Percentiles rank a stretch among this genome's conserved stretches.
Conservation (phyloP, 2,113 vertebrate genomes). For the Anoplopoma fimbria region DNA sequence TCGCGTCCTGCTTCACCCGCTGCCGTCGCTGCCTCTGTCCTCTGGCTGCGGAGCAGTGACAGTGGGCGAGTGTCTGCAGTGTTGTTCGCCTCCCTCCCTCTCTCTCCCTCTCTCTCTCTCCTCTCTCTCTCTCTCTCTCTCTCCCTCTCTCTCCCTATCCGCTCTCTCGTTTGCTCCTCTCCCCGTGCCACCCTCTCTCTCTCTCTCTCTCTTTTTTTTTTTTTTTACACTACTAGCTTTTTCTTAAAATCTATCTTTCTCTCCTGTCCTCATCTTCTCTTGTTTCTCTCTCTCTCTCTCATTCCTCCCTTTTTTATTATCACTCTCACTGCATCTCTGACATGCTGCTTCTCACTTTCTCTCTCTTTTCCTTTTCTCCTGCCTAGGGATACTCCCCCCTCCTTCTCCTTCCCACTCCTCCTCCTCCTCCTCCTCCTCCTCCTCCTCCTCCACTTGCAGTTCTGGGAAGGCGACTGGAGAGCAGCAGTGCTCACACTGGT, state of each 20-base stretch:
- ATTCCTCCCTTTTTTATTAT: constrained; percentile 18
- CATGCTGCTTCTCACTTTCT: constrained; percentile 48
- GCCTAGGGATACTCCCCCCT: constrained; percentile 22
- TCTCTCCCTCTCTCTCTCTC: constrained; percentile 50
- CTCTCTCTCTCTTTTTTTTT: constrained; percentile 38
- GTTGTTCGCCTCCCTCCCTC: constrained; percentile 73
- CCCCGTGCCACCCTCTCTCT: background rate
- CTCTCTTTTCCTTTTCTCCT: constrained; percentile 12
- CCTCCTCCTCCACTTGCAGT: constrained; percentile 37
- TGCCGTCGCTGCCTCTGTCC: constrained; percentile 77
- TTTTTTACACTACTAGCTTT: constrained; percentile 31
- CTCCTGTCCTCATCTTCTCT: constrained; percentile 28
- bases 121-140: background rate
- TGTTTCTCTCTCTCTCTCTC: constrained; percentile 4
- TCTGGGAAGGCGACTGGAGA: constrained; percentile 56
- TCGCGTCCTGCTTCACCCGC: constrained; percentile 53
- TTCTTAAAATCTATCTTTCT: background rate
- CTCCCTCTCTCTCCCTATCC: constrained; percentile 39
- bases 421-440: background rate
- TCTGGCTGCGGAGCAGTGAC: constrained; percentile 82
- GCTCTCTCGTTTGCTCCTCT: constrained; percentile 13
- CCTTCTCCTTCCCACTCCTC: background rate
- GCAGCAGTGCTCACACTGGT: constrained; percentile 64
- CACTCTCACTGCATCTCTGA: constrained; percentile 31
- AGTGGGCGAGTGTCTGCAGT: constrained; percentile 81